Evolutionary conservation across 2,797 vertebrate genomes (phyloP).

Genomic region (Caiman crocodilus): DNA sequence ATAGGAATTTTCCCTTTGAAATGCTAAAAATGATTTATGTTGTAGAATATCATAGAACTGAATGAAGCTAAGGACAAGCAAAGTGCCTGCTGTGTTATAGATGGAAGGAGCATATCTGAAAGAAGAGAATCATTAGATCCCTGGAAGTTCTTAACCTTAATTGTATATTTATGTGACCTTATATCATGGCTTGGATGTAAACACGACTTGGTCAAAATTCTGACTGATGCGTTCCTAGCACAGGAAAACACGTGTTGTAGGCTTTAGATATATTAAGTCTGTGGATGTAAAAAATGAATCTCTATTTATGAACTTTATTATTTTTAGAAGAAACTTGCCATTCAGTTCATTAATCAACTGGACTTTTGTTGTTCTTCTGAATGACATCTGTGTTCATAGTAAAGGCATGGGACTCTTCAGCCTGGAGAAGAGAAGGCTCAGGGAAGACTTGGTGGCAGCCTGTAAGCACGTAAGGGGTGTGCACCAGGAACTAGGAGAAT

Average conservation of each 20-base stretch:
- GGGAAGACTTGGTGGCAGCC: too few species aligned
- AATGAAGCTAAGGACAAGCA: not conserved
- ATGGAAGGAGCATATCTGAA: not conserved
- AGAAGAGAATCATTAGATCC: not conserved
- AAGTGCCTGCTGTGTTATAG: not conserved
- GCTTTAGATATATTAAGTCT: not conserved
- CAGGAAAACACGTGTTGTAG: not conserved
- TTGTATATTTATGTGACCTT: not conserved
- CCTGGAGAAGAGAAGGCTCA: too few species aligned
- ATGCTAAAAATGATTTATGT: too few species aligned
- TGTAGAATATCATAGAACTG: not conserved
- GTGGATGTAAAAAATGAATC: slow-evolving; percentile 21
- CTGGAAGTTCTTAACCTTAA: not conserved
- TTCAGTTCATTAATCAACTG: slow-evolving; percentile 37
- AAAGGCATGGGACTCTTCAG: not conserved
- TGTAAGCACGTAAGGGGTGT: too few species aligned
- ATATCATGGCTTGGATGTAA: not conserved
- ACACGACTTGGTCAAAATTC: slow-evolving; percentile 18
- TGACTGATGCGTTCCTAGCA: not conserved
- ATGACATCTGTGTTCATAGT: slow-evolving; percentile 32
- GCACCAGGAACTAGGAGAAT: too few species aligned
- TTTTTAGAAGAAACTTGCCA: slow-evolving; percentile 30
- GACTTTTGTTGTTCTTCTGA: slow-evolving; percentile 58
- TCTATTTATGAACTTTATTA: slow-evolving; percentile 47
- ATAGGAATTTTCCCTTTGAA: too few species aligned